Base-by-base conservation (phyloP, 2,797 vertebrate genomes). In the Euphonia xanthogaster region DNA sequence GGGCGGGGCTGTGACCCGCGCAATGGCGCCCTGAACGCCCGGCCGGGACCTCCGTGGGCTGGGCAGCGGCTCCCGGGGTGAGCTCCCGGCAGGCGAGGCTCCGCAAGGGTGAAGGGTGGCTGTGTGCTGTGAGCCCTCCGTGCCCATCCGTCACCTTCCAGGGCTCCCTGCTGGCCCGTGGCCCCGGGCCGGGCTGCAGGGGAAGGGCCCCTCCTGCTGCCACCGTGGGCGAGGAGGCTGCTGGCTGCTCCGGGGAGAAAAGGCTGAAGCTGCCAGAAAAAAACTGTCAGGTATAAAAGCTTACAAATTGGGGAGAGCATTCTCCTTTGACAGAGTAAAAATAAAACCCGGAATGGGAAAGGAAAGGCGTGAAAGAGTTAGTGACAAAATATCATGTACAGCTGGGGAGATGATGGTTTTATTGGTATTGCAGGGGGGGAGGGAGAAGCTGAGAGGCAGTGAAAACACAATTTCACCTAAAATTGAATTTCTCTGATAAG, bases 401-500 rank as follows among this genome's bases (percentile, higher is more conserved):
- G 96, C 96, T 95, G 93, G 88, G 75, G 94, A 96, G 88, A 92
- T 97, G 97, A 97, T 97, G 96, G 96, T 97, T 98, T 98, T 98
- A 98, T 98, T 97, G 97, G 96, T 97, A 93, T 94, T 94, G 67
- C 63, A 35, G 76, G 50, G 94, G 70, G 89, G 96, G 86, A 77
- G 87, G 92, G 95, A 42, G 96, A 97, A 97, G 92, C 96, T 97
- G 97, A 97, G 97, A 97, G 95, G 96, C 97, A 91, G 96, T 94
- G 97, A 97, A 98, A 98, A 97, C 96, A 97, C 97, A 97, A 97
- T 98, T 98, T 98, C 97, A 96, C 97, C 97, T 98, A 97, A 98
- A 98, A 98, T 98, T 98, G 97, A 98, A 98, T 98, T 98, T 98
- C 97, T 98, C 98, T 98, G 98, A 98, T 98, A 98, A 98, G 98